Evolutionary conservation across 2,797 vertebrate genomes (phyloP).

Genomic region (Periparus ater): DNA sequence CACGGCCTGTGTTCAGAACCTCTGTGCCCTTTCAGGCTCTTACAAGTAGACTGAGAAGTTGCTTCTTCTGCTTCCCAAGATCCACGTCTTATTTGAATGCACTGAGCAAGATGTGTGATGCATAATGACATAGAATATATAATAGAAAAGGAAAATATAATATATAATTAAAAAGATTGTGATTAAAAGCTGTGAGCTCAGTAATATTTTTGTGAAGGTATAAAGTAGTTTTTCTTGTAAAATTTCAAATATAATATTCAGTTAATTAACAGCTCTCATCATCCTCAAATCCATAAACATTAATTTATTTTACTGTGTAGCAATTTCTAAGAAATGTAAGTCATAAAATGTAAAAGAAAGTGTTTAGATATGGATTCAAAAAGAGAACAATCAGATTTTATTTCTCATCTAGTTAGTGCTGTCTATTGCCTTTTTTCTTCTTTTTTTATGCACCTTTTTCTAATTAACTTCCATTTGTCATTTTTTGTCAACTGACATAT

Average conservation of each 20-base stretch:
- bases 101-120: background rate
- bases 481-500: background rate
- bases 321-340: background rate
- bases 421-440: background rate
- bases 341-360: background rate
- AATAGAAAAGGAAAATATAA: background rate
- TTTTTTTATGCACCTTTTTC: background rate
- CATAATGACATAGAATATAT: background rate
- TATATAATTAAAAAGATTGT: background rate
- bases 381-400: background rate
- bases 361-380: background rate
- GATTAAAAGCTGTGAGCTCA: background rate
- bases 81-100: background rate
- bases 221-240: background rate
- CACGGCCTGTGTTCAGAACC: background rate
- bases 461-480: slow-evolving; percentile 5
- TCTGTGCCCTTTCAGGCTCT: background rate
- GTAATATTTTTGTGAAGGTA: slow-evolving; percentile 1
- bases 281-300: background rate
- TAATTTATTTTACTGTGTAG: slow-evolving; percentile 2
- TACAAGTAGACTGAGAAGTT: background rate
- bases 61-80: background rate
- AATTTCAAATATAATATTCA: slow-evolving; percentile 13
- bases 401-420: background rate
- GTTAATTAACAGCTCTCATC: slow-evolving; percentile 22